Evolutionary conservation across 2,888 invertebrate species (phyloP).

Genomic region (Chalcosyrphus nemorum): DNA sequence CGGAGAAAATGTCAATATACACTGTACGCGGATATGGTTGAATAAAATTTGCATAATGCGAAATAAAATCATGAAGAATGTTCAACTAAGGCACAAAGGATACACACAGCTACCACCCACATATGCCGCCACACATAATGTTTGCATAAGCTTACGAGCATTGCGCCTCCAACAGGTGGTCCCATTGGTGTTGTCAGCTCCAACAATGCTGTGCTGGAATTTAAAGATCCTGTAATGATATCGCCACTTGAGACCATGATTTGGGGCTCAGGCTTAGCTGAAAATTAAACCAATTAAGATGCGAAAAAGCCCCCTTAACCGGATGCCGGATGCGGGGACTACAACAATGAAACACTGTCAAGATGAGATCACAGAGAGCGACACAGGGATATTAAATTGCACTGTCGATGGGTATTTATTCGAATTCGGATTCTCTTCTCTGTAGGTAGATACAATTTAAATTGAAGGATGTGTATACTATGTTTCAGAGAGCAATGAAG

Average conservation of each 20-base stretch:
- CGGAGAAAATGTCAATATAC: slow-evolving; percentile 30
- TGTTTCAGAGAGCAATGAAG: neutral
- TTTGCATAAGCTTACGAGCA: neutral
- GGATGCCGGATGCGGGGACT: neutral
- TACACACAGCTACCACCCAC: neutral
- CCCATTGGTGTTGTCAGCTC: neutral
- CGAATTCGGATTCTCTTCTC: neutral
- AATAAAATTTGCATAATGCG: slow-evolving; percentile 68
- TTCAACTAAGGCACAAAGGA: slow-evolving; percentile 43
- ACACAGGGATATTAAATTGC: neutral
- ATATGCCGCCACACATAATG: neutral
- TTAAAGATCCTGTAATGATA: slow-evolving; percentile 4
- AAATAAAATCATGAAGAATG: slow-evolving; percentile 62
- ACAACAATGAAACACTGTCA: neutral
- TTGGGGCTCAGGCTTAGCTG: slow-evolving; percentile 9
- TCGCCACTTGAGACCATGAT: slow-evolving; percentile 6
- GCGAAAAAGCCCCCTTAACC: neutral
- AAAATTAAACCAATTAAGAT: slow-evolving; percentile 40
- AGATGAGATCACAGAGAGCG: neutral
- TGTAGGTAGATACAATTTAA: slow-evolving; percentile 1
- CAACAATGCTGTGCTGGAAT: slow-evolving; percentile 7
- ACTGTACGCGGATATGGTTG: slow-evolving; percentile 5
- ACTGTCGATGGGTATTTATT: slow-evolving; percentile 16
- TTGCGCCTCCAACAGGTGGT: slow-evolving; percentile 43
- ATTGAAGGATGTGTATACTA: neutral